A percentile compares a stretch with the other conserved stretches of the same genome.
phyloP scores from a whole-genome alignment of 2,888 invertebrate genomes.

The Gisinianus flammeolus region DNA sequence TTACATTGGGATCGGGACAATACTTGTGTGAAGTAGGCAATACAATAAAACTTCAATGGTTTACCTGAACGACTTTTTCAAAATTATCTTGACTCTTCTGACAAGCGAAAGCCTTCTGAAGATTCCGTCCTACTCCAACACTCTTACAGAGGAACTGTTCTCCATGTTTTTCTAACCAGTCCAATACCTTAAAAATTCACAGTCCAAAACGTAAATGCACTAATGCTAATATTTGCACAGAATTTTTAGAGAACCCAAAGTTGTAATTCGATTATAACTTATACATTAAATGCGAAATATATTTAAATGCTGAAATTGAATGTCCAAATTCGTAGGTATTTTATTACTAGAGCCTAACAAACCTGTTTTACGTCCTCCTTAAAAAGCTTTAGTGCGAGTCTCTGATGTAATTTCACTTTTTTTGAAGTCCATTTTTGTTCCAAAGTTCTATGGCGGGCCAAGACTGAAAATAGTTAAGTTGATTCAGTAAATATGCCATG shows the following conservation, averaged over 20 bases:
- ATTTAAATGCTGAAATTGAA: background rate
- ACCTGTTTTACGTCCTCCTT: constrained; percentile 98
- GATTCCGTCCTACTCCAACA: constrained; percentile 93
- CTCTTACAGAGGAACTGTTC: constrained; percentile 96
- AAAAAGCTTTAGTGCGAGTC: constrained; percentile 87
- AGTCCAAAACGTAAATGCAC: no score
- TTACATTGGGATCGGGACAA: no score
- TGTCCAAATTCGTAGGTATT: background rate
- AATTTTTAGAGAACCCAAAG: no score
- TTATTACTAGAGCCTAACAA: constrained; percentile 13
- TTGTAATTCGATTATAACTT: no score
- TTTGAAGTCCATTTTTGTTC: constrained; percentile 96
- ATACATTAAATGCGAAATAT: no score
- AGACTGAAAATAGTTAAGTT: no score
- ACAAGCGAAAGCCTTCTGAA: constrained; percentile 92
- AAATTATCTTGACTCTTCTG: constrained; percentile 99
- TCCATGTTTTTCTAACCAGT: constrained; percentile 97
- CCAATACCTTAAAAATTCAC: constrained; percentile 77
- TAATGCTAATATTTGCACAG: no score
- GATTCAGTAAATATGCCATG: no score
- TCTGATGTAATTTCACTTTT: constrained; percentile 92
- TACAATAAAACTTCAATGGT: constrained; percentile 57
- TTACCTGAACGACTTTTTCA: constrained; percentile 95
- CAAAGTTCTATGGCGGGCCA: constrained; percentile 90
- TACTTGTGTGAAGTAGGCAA: background rate